Percentiles rank a stretch among this genome's conserved stretches.
phyloP scores from a whole-genome alignment of 1,140 invertebrate species.

The Lineus longissimus region DNA sequence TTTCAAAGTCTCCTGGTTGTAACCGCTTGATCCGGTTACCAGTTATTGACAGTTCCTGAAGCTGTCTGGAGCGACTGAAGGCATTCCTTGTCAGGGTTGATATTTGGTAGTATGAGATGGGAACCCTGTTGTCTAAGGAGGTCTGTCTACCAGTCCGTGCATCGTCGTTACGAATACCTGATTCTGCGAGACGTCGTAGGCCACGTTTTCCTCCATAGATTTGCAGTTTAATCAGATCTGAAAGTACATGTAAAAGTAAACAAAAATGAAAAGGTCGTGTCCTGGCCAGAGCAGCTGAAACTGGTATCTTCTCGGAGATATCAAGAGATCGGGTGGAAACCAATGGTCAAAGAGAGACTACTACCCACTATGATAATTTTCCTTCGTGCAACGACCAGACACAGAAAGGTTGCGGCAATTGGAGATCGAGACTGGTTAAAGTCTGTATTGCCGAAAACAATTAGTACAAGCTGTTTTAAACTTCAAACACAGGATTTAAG shows the following conservation, averaged over 20 bases:
- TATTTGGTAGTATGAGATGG: constrained; percentile 4
- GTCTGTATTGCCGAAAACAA: no score
- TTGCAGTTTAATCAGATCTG: background rate
- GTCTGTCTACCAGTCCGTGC: background rate
- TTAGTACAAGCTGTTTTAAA: no score
- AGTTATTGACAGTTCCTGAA: constrained; percentile 17
- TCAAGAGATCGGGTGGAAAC: no score
- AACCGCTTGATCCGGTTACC: constrained; percentile 19
- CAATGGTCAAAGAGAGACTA: no score
- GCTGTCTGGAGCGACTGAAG: constrained; percentile 7
- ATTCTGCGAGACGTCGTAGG: background rate
- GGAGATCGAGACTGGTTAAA: no score
- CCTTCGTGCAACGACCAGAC: no score
- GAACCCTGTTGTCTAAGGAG: background rate
- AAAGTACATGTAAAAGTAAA: background rate
- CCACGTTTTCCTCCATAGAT: background rate
- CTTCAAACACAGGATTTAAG: no score
- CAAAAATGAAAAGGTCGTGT: no score
- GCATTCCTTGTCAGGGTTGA: constrained; percentile 12
- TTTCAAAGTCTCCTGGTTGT: constrained; percentile 14
- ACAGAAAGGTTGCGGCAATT: no score
- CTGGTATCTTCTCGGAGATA: no score
- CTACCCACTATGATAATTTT: no score
- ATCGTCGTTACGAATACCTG: background rate
- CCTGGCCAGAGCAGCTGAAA: no score